A percentile compares a stretch with the other conserved stretches of the same genome.
Conservation (phyloP, 1,140 invertebrate species). For the Brachionus plicatilis region DNA sequence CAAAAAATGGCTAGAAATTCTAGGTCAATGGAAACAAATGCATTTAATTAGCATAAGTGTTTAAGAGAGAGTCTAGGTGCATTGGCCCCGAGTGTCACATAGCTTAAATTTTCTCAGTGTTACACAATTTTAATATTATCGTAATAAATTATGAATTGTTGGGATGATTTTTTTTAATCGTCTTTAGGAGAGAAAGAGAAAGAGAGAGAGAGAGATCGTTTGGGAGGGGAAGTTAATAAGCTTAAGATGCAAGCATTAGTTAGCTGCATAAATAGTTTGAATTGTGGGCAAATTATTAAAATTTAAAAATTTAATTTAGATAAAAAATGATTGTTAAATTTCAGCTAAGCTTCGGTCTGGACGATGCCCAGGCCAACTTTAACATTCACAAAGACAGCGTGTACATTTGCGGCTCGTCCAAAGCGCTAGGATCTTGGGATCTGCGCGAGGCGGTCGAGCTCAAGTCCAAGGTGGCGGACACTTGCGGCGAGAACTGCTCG, state of each 20-base stretch:
- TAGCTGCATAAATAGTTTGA: not conserved
- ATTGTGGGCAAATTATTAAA: not conserved
- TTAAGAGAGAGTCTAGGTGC: not conserved
- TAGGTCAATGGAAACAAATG: not conserved
- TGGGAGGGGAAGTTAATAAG: not conserved
- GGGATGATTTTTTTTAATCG: not conserved
- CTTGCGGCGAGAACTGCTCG: not conserved
- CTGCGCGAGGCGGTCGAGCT: not conserved
- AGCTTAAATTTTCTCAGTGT: not conserved
- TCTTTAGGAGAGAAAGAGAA: not conserved
- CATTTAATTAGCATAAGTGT: not conserved
- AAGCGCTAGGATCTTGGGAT: constrained; percentile 8
- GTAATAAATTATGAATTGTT: not conserved
- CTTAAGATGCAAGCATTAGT: not conserved
- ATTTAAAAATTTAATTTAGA: not conserved
- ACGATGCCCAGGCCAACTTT: not conserved
- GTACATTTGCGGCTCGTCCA: constrained; percentile 21
- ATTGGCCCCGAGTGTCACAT: not conserved
- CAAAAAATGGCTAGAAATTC: not conserved
- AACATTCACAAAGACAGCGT: constrained; percentile 31
- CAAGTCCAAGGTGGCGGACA: not conserved
- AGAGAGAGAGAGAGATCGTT: not conserved
- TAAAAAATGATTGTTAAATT: constrained; percentile 30
- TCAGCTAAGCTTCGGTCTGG: constrained; percentile 26
- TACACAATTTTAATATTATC: not conserved